phyloP scores from a whole-genome alignment of 1,140 invertebrate species.

The Drosophila nasuta region DNA sequence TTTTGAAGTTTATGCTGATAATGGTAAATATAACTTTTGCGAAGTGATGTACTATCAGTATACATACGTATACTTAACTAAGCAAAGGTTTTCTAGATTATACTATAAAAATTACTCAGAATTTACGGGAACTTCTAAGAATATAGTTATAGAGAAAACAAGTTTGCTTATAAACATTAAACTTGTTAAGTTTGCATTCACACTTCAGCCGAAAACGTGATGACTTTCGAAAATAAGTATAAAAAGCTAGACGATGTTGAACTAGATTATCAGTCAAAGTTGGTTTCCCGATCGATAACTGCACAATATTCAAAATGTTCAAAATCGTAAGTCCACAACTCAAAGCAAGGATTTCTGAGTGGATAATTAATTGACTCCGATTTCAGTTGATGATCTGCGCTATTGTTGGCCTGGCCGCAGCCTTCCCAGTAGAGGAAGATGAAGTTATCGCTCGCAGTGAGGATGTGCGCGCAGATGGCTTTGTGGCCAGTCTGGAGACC shows the following conservation, averaged over 20 bases:
- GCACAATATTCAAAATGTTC: slow-evolving; percentile 66
- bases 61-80: too few species aligned
- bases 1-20: too few species aligned
- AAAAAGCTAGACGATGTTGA: slow-evolving; percentile 33
- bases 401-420: slow-evolving; percentile 57
- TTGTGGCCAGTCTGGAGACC: slow-evolving; percentile 85
- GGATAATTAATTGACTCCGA: neutral
- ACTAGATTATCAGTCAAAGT: slow-evolving; percentile 63
- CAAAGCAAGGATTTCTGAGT: neutral
- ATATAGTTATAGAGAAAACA: too few species aligned
- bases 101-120: too few species aligned
- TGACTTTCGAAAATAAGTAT: slow-evolving; percentile 30
- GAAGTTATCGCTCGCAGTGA: slow-evolving; percentile 32
- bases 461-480: slow-evolving; percentile 63
- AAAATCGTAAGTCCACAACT: slow-evolving; percentile 63
- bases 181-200: too few species aligned
- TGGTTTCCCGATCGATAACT: slow-evolving; percentile 50
- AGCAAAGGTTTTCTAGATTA: too few species aligned
- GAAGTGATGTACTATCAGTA: too few species aligned
- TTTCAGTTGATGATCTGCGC: too few species aligned
- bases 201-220: neutral
- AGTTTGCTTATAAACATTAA: too few species aligned
- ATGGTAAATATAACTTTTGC: too few species aligned
- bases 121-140: too few species aligned
- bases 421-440: slow-evolving; percentile 41